Evolutionary conservation across 2,888 invertebrate genomes (phyloP).

Genomic region (Horisme vitalbata): DNA sequence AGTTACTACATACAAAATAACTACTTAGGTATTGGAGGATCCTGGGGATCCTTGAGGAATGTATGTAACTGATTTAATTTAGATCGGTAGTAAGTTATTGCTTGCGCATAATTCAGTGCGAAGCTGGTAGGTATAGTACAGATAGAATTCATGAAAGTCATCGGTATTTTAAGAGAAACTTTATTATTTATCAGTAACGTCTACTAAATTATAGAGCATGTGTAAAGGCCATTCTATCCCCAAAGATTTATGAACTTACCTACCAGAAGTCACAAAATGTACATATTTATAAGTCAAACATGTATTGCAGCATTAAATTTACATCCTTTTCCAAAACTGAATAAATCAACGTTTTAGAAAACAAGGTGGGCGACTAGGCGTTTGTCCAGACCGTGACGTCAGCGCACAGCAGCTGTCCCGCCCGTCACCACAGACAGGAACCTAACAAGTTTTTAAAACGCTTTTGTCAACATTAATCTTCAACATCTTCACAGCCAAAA

Average conservation of each 20-base stretch:
- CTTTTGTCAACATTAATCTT: constrained; percentile 49
- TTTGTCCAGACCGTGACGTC: constrained; percentile 52
- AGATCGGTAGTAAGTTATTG: too few relatives aligned
- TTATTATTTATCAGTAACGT: background rate
- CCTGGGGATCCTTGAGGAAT: too few relatives aligned
- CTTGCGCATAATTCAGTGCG: too few relatives aligned
- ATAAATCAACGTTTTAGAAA: constrained; percentile 50
- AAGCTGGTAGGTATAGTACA: too few relatives aligned
- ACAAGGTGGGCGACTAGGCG: constrained; percentile 42
- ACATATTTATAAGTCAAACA: constrained; percentile 15
- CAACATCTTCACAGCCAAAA: constrained; percentile 24
- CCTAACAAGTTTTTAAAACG: constrained; percentile 46
- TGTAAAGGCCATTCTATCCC: constrained; percentile 1
- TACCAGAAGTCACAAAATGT: constrained; percentile 12
- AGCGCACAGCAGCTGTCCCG: constrained; percentile 53
- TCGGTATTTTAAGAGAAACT: background rate
- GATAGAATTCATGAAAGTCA: background rate
- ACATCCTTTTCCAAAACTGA: constrained; percentile 38
- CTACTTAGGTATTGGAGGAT: too few relatives aligned
- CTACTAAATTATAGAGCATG: constrained; percentile 5
- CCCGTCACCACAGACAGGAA: constrained; percentile 38
- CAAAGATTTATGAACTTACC: constrained; percentile 16
- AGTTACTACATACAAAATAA: too few relatives aligned
- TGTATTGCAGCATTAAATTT: constrained; percentile 21
- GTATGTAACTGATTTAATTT: too few relatives aligned